Conservation (phyloP, 64 coral and sea anemone species). For the Porites australiensis region DNA sequence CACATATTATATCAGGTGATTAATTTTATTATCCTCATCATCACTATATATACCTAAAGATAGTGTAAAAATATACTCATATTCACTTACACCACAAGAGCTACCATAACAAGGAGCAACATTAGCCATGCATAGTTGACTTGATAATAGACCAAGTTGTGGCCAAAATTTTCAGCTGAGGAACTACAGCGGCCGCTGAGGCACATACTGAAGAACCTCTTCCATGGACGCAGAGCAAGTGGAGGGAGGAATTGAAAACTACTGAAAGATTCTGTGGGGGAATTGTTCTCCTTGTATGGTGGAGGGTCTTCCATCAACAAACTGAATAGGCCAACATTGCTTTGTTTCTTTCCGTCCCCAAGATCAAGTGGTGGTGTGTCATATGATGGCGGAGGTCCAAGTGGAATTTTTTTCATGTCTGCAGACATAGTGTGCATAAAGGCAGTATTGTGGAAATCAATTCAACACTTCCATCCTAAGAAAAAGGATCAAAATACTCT, state of each 20-base stretch:
- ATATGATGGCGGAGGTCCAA: conserved; percentile 16
- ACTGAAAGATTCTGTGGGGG: neutral
- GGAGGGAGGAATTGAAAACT: conserved; percentile 5
- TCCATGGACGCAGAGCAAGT: conserved; percentile 6
- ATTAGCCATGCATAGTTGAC: conserved; percentile 53
- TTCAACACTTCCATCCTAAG: neutral
- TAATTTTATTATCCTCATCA: too few relatives aligned
- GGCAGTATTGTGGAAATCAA: neutral
- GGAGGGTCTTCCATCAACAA: conserved; percentile 27
- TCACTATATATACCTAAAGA: too few relatives aligned
- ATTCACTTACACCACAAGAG: conserved; percentile 47
- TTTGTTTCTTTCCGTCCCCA: neutral
- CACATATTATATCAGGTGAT: too few relatives aligned
- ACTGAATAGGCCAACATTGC: neutral
- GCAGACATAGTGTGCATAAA: neutral
- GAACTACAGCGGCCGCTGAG: neutral
- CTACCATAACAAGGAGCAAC: conserved; percentile 28
- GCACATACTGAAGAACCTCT: conserved; percentile 24
- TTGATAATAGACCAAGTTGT: conserved; percentile 62
- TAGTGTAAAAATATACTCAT: neutral
- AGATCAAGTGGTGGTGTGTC: neutral
- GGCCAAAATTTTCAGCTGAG: conserved; percentile 37
- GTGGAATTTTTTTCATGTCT: neutral
- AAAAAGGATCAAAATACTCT: neutral
- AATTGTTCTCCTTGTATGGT: conserved; percentile 28